Evolutionary conservation across 2,888 invertebrate species (phyloP).

Genomic region (Micropterix aruncella): DNA sequence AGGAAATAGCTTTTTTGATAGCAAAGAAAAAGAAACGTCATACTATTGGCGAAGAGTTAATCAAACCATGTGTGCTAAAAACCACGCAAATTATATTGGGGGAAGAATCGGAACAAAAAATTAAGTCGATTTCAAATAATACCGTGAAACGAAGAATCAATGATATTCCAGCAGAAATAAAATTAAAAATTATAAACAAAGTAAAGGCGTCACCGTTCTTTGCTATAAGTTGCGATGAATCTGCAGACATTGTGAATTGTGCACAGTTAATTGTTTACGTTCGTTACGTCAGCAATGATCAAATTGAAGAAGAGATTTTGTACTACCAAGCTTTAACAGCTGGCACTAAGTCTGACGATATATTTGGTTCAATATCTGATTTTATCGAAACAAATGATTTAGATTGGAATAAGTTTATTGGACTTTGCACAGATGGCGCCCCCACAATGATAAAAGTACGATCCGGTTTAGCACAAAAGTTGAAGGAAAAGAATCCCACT

Average conservation of each 20-base stretch:
- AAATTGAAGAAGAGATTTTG: constrained; percentile 11
- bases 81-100: too few relatives aligned
- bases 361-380: constrained; percentile 5
- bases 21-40: constrained; percentile 12
- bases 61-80: too few relatives aligned
- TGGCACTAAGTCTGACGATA: constrained; percentile 10
- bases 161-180: constrained; percentile 9
- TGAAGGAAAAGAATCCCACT: too few relatives aligned
- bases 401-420: constrained; percentile 8
- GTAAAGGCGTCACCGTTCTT: constrained; percentile 2
- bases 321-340: constrained; percentile 8
- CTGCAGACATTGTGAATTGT: constrained; percentile 9
- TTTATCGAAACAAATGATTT: constrained; percentile 9
- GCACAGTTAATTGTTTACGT: too few relatives aligned
- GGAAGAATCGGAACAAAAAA: constrained; percentile 10
- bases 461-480: too few relatives aligned
- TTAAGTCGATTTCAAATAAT: constrained; percentile 9
- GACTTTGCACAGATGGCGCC: constrained; percentile 11
- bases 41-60: constrained; percentile 8
- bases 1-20: constrained; percentile 7
- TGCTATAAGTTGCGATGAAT: constrained; percentile 10
- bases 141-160: constrained; percentile 10
- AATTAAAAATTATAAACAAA: constrained; percentile 6
- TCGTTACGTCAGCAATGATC: too few relatives aligned
- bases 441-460: constrained; percentile 10